Conservation (phyloP, 2,888 invertebrate genomes). For the Lithophane semibrunnea region DNA sequence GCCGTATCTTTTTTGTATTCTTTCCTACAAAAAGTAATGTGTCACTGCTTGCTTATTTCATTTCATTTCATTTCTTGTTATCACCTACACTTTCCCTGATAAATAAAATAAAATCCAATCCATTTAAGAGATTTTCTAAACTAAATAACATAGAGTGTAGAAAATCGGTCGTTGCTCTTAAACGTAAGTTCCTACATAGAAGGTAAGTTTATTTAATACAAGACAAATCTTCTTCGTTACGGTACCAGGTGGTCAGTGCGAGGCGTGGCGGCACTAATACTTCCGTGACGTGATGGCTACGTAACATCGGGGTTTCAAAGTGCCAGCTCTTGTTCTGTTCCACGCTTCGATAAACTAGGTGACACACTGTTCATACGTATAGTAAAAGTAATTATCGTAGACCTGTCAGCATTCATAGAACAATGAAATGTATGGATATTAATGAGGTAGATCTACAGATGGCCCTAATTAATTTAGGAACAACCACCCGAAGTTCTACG, state of each 20-base stretch:
- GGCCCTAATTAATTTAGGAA: no score
- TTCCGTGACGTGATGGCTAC: slow-evolving; percentile 30
- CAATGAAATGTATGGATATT: no score
- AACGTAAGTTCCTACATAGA: neutral
- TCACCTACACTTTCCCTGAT: no score
- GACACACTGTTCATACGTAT: slow-evolving; percentile 14
- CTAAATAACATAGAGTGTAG: neutral
- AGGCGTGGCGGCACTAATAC: slow-evolving; percentile 38
- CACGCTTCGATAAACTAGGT: neutral
- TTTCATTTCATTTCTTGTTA: no score
- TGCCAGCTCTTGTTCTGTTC: slow-evolving; percentile 12
- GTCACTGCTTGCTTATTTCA: no score
- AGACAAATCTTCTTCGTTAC: slow-evolving; percentile 16
- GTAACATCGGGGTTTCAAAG: slow-evolving; percentile 22
- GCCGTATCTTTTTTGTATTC: no score
- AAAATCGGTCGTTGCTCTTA: neutral
- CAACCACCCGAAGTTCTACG: no score
- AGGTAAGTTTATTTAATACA: neutral
- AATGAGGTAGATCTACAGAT: no score
- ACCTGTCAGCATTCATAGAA: no score
- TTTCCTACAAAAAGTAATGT: no score
- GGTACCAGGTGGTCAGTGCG: slow-evolving; percentile 38
- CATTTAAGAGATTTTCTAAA: neutral
- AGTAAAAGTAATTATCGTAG: neutral
- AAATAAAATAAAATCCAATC: no score